Percentiles rank a stretch among this genome's conserved stretches.
These are phyloP conservation scores for Leguminivora glycinivorella DNA, from an alignment of 1,140 invertebrate genomes.

Conservation along the genomic window DNA sequence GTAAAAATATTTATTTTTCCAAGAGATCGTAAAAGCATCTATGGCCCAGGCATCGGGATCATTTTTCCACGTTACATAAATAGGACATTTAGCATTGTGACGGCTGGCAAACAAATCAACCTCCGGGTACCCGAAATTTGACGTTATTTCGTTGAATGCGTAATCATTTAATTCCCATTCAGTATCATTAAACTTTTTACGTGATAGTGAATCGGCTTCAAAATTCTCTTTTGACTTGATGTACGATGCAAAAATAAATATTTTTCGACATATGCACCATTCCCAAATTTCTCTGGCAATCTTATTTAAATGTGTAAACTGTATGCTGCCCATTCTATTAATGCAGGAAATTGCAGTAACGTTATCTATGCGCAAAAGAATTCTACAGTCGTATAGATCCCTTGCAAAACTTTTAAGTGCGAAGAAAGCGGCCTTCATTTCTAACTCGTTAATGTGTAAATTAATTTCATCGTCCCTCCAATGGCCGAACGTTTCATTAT, in stretches of 20 bases:
- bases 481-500: not conserved
- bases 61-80: slow-evolving; percentile 44
- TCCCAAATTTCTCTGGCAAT: slow-evolving; percentile 38
- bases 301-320: slow-evolving; percentile 32
- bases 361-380: slow-evolving; percentile 41
- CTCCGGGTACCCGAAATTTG: slow-evolving; percentile 30
- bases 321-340: slow-evolving; percentile 40
- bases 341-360: slow-evolving; percentile 39
- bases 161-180: slow-evolving; percentile 33
- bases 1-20: slow-evolving; percentile 42
- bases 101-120: slow-evolving; percentile 47
- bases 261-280: slow-evolving; percentile 36
- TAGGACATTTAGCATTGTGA: slow-evolving; percentile 41
- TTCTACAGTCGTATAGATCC: slow-evolving; percentile 28
- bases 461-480: slow-evolving; percentile 18
- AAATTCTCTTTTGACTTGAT: slow-evolving; percentile 38
- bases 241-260: slow-evolving; percentile 44
- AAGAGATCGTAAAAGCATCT: slow-evolving; percentile 48
- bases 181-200: slow-evolving; percentile 41
- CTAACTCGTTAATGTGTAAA: slow-evolving; percentile 28
- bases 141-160: slow-evolving; percentile 15
- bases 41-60: slow-evolving; percentile 37
- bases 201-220: slow-evolving; percentile 42
- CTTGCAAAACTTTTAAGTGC: slow-evolving; percentile 29
- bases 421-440: slow-evolving; percentile 26